Evolutionary conservation across 2,113 vertebrate genomes (phyloP), one percentile per base, ranked within the genome.

Genomic region (Cyprinodon tularosa): DNA sequence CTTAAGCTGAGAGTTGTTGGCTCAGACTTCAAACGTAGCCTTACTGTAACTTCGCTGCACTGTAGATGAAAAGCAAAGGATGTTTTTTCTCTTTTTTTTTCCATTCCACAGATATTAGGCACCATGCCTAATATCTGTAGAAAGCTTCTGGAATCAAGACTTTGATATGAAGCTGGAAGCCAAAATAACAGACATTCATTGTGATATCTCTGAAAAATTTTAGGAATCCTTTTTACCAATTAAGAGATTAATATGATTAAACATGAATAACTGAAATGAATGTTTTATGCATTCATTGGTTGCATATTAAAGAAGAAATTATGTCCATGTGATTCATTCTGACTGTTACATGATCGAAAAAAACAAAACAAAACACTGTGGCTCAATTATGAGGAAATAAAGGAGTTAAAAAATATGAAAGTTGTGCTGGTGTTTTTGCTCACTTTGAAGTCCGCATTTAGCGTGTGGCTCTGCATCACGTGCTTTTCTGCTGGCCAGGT

Each of bases 401-500:
- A 66, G 42, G 10, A 2, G 6, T 7, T 11, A 65, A 62, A 64
- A 68, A 50, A 39, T 78, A 3, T 61, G 47, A 9, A 38, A 66
- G 36, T 50, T 12, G 50, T n/a, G 45, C 7, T 57, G 6, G 12
- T 62, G 48, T 15, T 61, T 57, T 57, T 20, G 8, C 50, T 9
- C 5, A 15, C 50, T 57, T 57, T 42, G 38, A 66, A 70, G 50
- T 67, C 29, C 75, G 62, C 36, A 62, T 63, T 45, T 73, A 62
- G 53, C 62, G 62, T 79, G 77, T 65, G 68, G 68, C 74, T 72
- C 82, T 66, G 79, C 1, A 76, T 90, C 92, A 91, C 87, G 68
- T 93, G 88, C 72, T 89, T 90, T 91, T 90, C 90, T 91, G 84
- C 77, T 17, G 74, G 71, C 83, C 84, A 47, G 86, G 82, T 91